phyloP scores from a whole-genome alignment of 2,888 invertebrate species.

The Galeopsomyia nigrocyanea region DNA sequence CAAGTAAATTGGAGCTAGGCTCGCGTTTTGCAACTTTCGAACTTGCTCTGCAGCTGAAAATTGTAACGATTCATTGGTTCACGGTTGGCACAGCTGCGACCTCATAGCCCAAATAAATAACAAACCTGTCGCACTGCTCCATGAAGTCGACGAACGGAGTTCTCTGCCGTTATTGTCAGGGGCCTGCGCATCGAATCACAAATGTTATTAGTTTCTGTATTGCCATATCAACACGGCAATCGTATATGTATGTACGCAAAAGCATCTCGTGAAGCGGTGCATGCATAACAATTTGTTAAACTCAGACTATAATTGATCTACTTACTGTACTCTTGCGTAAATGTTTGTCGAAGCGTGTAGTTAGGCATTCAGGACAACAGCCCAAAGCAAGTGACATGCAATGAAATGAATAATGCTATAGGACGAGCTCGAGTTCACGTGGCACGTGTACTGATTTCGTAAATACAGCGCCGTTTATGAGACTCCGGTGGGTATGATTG shows the following conservation, averaged over 20 bases:
- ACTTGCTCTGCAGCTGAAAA: slow-evolving; percentile 24
- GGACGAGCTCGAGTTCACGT: no score
- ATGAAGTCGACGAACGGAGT: slow-evolving; percentile 3
- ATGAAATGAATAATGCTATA: slow-evolving; percentile 35
- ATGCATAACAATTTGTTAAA: slow-evolving; percentile 19
- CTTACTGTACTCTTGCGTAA: slow-evolving; percentile 10
- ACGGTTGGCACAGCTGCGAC: no score
- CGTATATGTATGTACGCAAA: slow-evolving; percentile 3
- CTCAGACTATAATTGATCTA: slow-evolving; percentile 19
- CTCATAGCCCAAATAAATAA: not conserved
- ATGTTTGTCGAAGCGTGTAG: slow-evolving; percentile 32
- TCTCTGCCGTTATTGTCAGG: not conserved
- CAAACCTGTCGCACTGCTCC: slow-evolving; percentile 42
- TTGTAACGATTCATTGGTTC: not conserved
- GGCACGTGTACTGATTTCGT: no score
- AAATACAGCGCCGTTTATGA: no score
- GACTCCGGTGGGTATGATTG: not conserved
- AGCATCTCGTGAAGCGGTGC: slow-evolving; percentile 4
- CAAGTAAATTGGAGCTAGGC: slow-evolving; percentile 70
- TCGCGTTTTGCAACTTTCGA: slow-evolving; percentile 48
- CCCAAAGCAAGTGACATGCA: slow-evolving; percentile 58
- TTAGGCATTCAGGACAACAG: slow-evolving; percentile 51
- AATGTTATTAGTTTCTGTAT: slow-evolving; percentile 3
- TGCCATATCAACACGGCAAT: slow-evolving; percentile 7
- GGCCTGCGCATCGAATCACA: slow-evolving; percentile 29